Percentiles rank a stretch among this genome's conserved stretches.
These are phyloP conservation scores for Gopherus flavomarginatus DNA, from an alignment of 2,113 vertebrate genomes.

Conservation along the genomic window DNA sequence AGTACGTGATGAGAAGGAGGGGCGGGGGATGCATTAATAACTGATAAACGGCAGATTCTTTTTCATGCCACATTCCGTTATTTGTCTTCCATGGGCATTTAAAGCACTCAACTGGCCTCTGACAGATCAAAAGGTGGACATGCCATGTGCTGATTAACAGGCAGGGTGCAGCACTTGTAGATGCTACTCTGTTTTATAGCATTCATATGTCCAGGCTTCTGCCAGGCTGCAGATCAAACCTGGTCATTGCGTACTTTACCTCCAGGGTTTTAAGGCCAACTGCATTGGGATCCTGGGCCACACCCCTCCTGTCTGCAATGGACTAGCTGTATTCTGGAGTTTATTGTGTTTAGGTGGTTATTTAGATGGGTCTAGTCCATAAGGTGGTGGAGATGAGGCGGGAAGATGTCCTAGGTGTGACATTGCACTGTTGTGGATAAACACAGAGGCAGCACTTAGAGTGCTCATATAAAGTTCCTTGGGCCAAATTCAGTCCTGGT, in stretches of 20 bases:
- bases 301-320: background rate
- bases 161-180: too few species aligned
- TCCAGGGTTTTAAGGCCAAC: background rate
- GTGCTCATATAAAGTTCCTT: background rate
- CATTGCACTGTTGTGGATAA: background rate
- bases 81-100: too few species aligned
- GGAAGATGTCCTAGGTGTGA: background rate
- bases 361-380: background rate
- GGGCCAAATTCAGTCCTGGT: background rate
- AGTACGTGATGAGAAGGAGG: background rate
- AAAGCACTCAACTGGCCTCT: background rate
- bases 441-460: background rate
- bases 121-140: background rate
- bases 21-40: background rate
- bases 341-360: background rate
- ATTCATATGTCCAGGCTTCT: background rate
- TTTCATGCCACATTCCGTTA: background rate
- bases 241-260: background rate
- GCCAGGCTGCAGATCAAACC: background rate
- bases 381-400: background rate
- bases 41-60: background rate
- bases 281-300: background rate
- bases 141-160: too few species aligned
- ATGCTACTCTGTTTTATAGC: too few species aligned
- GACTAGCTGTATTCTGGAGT: background rate